Evolutionary conservation across 2,888 invertebrate species (phyloP), one percentile per base, ranked within the genome.

Genomic region (Diarsia dahlii): DNA sequence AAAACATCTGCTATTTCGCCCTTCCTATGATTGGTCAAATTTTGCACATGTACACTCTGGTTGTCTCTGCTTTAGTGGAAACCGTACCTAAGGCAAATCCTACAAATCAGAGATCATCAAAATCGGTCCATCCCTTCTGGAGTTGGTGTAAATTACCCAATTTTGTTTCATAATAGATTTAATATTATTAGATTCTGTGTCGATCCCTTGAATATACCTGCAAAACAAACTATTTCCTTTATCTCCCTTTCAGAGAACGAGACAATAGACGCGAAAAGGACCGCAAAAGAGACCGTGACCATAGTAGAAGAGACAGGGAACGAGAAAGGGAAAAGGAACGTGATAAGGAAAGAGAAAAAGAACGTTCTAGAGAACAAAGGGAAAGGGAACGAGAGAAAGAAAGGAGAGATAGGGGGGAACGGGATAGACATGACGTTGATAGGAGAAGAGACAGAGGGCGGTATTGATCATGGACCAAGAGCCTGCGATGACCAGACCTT

Each of bases 181-280:
- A 39, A 8, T 39, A 39, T 39, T 39, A 39, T 39, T 39, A 6
- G 8, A 39, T n/a, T 2, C n/a, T n/a, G n/a, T 54, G n/a, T n/a
- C n/a, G n/a, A 12, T 12, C 54, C 54, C n/a, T 39, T 39, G 39
- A 39, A 39, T 1, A 39, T 12, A 52, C 3, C n/a, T 54, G 54
- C 23, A n/a, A 5, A 12, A 54, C 23, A 23, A 56, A 23, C 23
- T 58, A 15, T 15, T 23, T 15, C 1, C 2, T 9, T 18, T 60
- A 34, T 34, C 34, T 60, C 34, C 18, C 12, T 65, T 95, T 83
- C 82, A 96, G 95, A 78, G 96, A 96, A 9, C 91, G 95, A 1
- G 96, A 96, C 0, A 74, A 0, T 20, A 88, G 95, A 63, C 96
- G 97, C 3, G 96, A 96, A 2, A 91, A 95, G 0, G 96, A 96